Evolutionary conservation across 2,888 invertebrate genomes (phyloP).

Genomic region (Hypomecis punctinalis): DNA sequence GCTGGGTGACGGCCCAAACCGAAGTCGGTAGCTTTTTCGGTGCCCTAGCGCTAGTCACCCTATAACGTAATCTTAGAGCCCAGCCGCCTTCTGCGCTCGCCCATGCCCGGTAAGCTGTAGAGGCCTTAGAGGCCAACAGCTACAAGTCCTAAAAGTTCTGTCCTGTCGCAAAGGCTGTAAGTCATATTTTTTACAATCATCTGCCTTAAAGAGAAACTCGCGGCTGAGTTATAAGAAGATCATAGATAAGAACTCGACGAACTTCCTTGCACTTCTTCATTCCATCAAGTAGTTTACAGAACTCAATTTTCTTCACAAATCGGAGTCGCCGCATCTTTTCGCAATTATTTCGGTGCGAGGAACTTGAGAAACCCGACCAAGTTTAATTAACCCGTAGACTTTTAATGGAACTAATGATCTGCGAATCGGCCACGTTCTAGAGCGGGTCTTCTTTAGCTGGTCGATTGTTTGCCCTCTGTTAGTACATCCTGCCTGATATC

Average conservation of each 20-base stretch:
- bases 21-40: no score
- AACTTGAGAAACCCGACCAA: slow-evolving; percentile 30
- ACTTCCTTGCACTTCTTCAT: slow-evolving; percentile 18
- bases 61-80: no score
- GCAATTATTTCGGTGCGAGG: slow-evolving; percentile 19
- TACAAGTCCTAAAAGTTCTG: no score
- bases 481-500: neutral
- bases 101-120: no score
- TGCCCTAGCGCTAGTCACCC: no score
- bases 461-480: neutral
- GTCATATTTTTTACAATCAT: no score
- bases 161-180: no score
- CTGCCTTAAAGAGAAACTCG: neutral
- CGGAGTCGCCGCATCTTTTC: slow-evolving; percentile 19
- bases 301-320: slow-evolving; percentile 13
- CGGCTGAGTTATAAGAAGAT: no score
- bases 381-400: slow-evolving; percentile 52
- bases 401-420: slow-evolving; percentile 60
- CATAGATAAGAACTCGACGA: neutral
- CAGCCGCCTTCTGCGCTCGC: no score
- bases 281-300: slow-evolving; percentile 12
- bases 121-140: no score
- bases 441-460: slow-evolving; percentile 26
- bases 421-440: slow-evolving; percentile 43
- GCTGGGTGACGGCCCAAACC: no score